Evolutionary conservation across 2,888 invertebrate species (phyloP).

Genomic region (Oscheius myriophilus): DNA sequence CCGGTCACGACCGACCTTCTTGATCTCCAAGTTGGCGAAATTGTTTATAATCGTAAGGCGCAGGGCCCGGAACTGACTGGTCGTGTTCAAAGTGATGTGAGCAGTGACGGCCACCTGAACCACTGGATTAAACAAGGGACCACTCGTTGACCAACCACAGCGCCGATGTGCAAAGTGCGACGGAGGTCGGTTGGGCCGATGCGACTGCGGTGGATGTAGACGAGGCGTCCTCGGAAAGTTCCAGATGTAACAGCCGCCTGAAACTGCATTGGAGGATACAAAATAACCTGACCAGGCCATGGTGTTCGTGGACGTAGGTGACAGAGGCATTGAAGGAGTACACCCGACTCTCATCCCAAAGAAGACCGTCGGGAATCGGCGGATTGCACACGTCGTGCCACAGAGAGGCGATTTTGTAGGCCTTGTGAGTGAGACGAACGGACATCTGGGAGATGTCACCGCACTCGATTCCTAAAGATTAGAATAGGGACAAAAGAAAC

Average conservation of each 20-base stretch:
- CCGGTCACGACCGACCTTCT: not conserved
- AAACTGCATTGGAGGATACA: not conserved
- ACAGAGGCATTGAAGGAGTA: constrained; percentile 14
- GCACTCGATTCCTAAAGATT: not conserved
- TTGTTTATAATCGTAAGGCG: constrained; percentile 9
- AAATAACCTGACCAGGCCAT: constrained; percentile 11
- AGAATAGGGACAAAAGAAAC: not conserved
- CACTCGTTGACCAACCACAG: constrained; percentile 1
- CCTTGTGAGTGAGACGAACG: constrained; percentile 3
- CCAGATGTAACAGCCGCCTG: constrained; percentile 9
- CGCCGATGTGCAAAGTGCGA: constrained; percentile 10
- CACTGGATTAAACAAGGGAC: not conserved
- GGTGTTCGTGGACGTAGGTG: constrained; percentile 22
- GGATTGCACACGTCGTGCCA: constrained; percentile 14
- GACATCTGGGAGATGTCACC: not conserved
- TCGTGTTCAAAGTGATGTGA: constrained; percentile 19
- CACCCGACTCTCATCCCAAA: constrained; percentile 18
- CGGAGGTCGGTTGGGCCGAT: constrained; percentile 18
- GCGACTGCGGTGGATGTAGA: constrained; percentile 21
- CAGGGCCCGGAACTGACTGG: constrained; percentile 13
- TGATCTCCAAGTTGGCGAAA: constrained; percentile 6
- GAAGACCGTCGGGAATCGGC: constrained; percentile 2
- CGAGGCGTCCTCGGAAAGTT: constrained; percentile 2
- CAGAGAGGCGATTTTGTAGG: constrained; percentile 6
- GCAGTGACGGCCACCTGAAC: constrained; percentile 12